A percentile compares a stretch with the other conserved stretches of the same genome.
Conservation (phyloP, 35 echinoderm and acorn worm genomes). For the Apostichopus parvimensis region DNA sequence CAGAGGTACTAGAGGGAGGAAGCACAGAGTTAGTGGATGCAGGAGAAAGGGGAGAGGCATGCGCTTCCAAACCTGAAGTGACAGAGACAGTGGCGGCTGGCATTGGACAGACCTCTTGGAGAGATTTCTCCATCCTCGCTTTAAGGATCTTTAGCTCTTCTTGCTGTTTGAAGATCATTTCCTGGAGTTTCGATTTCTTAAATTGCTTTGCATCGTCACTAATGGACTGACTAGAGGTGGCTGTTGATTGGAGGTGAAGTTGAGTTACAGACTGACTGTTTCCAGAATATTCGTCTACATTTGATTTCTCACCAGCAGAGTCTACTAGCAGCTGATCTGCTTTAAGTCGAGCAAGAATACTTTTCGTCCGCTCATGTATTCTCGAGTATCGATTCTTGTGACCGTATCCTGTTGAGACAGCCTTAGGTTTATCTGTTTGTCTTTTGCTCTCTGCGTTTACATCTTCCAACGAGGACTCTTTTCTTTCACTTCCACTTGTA, state of each 20-base stretch:
- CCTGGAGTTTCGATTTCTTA: constrained; percentile 62
- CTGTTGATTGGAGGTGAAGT: constrained; percentile 42
- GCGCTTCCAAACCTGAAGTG: constrained; percentile 35
- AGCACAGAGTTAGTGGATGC: constrained; percentile 33
- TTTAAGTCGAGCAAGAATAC: constrained; percentile 61
- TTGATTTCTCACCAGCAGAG: background rate
- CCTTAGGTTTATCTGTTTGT: too few species aligned
- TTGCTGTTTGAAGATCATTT: constrained; percentile 76
- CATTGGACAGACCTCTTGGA: constrained; percentile 38
- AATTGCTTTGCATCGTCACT: constrained; percentile 65
- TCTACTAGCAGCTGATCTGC: constrained; percentile 49
- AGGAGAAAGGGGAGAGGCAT: constrained; percentile 4
- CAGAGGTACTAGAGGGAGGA: constrained; percentile 17
- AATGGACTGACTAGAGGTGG: constrained; percentile 56
- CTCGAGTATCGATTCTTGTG: constrained; percentile 43
- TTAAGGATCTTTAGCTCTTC: constrained; percentile 64
- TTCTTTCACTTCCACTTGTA: too few species aligned
- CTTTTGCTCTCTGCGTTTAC: too few species aligned
- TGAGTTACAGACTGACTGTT: constrained; percentile 5
- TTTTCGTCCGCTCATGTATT: constrained; percentile 70
- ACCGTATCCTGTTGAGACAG: background rate
- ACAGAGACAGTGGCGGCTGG: background rate
- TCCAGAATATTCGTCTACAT: background rate
- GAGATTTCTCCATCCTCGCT: constrained; percentile 67
- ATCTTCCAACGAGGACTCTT: too few species aligned